A percentile compares a stretch with the other conserved stretches of the same genome.
Evolutionary conservation across 2,113 vertebrate species (phyloP).

Genomic region (Austrofundulus limnaeus): DNA sequence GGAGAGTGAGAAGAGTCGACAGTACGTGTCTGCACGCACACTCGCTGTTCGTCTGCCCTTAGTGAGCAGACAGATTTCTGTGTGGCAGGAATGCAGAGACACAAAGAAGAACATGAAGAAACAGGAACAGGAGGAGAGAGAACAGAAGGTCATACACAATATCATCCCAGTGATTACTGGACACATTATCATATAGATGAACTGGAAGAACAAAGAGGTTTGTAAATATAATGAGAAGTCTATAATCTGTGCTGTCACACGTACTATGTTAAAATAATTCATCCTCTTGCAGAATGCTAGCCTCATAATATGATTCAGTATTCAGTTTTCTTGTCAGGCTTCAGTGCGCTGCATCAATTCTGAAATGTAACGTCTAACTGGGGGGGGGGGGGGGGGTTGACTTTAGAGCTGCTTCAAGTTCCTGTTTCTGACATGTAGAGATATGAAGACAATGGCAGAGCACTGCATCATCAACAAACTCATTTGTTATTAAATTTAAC

Average conservation of each 20-base stretch:
- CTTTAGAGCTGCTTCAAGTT: conserved; percentile 12
- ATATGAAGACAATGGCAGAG: conserved; percentile 4
- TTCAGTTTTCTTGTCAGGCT: conserved; percentile 8
- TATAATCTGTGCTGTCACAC: conserved; percentile 46
- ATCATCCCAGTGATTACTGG: conserved; percentile 20
- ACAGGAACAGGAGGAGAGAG: conserved; percentile 1
- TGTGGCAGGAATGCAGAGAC: conserved; percentile 2
- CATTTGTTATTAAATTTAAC: neutral
- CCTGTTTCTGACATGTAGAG: conserved; percentile 11
- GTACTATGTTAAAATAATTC: conserved; percentile 38
- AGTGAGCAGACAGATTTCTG: conserved; percentile 97
- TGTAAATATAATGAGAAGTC: conserved; percentile 58
- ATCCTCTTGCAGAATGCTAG: conserved; percentile 58
- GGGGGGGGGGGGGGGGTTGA: neutral
- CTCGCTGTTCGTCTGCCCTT: conserved; percentile 97
- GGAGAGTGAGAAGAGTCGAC: conserved; percentile 94
- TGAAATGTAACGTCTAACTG: conserved; percentile 11
- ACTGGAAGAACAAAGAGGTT: conserved; percentile 19
- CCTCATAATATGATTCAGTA: conserved; percentile 43
- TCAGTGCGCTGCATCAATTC: conserved; percentile 10
- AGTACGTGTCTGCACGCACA: conserved; percentile 96
- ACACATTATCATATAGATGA: conserved; percentile 59
- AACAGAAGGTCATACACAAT: conserved; percentile 16
- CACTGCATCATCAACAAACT: conserved; percentile 14
- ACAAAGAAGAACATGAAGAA: conserved; percentile 17